Percentiles rank a stretch among this genome's conserved stretches.
phyloP scores from a whole-genome alignment of 2,888 invertebrate genomes.

The Teleiodes luculella region DNA sequence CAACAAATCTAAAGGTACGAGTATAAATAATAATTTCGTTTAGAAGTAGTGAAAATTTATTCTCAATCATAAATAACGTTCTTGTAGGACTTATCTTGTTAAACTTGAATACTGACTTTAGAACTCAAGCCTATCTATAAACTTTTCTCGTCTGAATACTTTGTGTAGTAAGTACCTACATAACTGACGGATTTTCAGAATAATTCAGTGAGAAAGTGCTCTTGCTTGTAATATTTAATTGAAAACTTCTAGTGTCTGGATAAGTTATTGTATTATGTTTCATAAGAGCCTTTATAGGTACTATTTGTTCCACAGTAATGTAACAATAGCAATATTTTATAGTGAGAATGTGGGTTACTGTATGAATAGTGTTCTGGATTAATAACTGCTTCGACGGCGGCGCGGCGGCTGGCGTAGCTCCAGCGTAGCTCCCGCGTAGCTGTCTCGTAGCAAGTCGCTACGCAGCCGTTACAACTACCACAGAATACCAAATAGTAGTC shows the following conservation, averaged over 20 bases:
- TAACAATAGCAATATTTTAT: constrained; percentile 11
- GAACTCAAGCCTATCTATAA: background rate
- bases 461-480: constrained; percentile 11
- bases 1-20: background rate
- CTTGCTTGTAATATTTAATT: no score
- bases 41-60: background rate
- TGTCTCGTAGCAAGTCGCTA: constrained; percentile 38
- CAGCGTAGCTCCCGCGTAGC: constrained; percentile 50
- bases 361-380: constrained; percentile 7
- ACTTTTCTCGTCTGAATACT: background rate
- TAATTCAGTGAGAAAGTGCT: no score
- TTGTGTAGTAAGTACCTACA: no score
- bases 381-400: constrained; percentile 12
- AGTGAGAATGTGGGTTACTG: constrained; percentile 8
- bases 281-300: background rate
- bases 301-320: background rate
- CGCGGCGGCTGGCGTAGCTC: constrained; percentile 18
- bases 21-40: background rate
- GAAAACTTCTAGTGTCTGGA: no score
- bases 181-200: no score
- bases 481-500: no score
- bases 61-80: background rate
- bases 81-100: background rate
- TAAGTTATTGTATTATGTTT: no score
- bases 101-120: background rate